A percentile compares a stretch with the other conserved stretches of the same genome.
These are phyloP conservation scores for Erpobdella octoculata DNA, from an alignment of 2,888 invertebrate genomes.

Conservation along the genomic window DNA sequence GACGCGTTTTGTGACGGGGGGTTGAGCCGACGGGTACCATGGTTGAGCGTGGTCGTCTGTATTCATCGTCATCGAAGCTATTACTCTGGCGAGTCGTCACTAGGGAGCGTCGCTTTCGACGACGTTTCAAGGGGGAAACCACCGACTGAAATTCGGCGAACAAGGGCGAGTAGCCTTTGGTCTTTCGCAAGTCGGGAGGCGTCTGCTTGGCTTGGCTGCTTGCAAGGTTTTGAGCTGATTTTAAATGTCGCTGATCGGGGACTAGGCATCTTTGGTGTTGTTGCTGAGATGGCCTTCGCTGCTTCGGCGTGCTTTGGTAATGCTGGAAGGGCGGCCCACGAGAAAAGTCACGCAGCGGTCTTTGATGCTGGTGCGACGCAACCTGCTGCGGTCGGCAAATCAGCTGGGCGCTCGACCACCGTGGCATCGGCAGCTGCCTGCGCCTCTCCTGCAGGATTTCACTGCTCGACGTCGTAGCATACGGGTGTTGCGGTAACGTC, in stretches of 20 bases:
- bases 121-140: not conserved
- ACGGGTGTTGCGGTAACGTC: not conserved
- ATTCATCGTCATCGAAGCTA: not conserved
- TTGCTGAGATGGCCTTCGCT: not conserved
- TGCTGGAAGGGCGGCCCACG: not conserved
- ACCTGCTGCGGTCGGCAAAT: not conserved
- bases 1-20: not conserved
- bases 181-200: not conserved
- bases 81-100: not conserved
- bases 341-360: too few species aligned
- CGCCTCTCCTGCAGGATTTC: conserved; percentile 18
- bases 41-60: not conserved
- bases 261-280: not conserved
- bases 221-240: not conserved
- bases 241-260: not conserved
- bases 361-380: not conserved
- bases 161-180: not conserved
- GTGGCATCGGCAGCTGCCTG: conserved; percentile 10
- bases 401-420: conserved; percentile 23
- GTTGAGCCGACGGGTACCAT: not conserved
- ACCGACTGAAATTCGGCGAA: not conserved
- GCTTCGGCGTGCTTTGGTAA: not conserved
- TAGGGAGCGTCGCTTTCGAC: not conserved
- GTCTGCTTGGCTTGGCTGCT: not conserved
- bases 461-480: conserved; percentile 19